Conservation (phyloP, 30 jellyfish, hydroid and myxozoan genomes). For the Aurelia coerulea region DNA sequence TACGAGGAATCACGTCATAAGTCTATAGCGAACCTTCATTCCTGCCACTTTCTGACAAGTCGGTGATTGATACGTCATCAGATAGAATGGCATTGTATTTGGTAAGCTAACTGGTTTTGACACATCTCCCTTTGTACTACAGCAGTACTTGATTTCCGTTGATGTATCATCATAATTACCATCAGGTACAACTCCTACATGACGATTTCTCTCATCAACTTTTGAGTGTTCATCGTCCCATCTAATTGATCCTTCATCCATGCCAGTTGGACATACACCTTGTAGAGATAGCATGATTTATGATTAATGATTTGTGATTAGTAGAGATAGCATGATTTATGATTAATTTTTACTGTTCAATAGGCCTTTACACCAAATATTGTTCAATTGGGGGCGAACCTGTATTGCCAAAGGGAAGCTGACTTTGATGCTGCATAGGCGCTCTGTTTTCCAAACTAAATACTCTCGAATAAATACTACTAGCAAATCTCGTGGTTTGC, state of each 20-base stretch:
- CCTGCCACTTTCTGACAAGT: constrained; percentile 98
- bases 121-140: constrained; percentile 90
- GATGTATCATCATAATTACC: constrained; percentile 77
- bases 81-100: constrained; percentile 86
- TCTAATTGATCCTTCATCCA: constrained; percentile 91
- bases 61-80: constrained; percentile 91
- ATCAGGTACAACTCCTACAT: constrained; percentile 90
- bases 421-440: too few relatives aligned
- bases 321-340: background rate
- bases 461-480: too few relatives aligned
- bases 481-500: too few relatives aligned
- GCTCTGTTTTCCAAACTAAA: too few relatives aligned
- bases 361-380: background rate
- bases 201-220: constrained; percentile 84
- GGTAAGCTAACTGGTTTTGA: constrained; percentile 88
- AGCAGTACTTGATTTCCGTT: constrained; percentile 83
- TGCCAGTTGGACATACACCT: constrained; percentile 96
- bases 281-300: background rate
- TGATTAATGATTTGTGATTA: background rate
- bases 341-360: background rate
- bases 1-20: background rate
- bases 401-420: too few relatives aligned
- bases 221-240: constrained; percentile 98
- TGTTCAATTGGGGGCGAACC: too few relatives aligned
- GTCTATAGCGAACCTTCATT: constrained; percentile 64